These are phyloP conservation scores for Poecile atricapillus DNA, from an alignment of 2,113 vertebrate genomes.

Conservation along the genomic window DNA sequence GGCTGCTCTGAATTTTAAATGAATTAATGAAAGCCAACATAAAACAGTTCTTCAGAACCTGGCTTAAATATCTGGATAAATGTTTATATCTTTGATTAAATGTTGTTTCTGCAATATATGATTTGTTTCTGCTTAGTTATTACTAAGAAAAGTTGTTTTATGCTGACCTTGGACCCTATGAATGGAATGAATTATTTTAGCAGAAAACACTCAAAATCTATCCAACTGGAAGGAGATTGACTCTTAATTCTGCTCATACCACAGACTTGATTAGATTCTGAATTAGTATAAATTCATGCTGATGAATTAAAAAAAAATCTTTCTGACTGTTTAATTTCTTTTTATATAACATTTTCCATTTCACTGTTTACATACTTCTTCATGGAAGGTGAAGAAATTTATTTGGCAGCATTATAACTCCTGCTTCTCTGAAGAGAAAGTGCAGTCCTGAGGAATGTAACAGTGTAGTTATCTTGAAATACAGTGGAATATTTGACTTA, in stretches of 20 bases:
- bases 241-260: not conserved
- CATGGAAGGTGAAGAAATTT: not conserved
- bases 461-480: not conserved
- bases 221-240: not conserved
- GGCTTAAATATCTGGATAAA: not conserved
- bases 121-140: not conserved
- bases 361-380: not conserved
- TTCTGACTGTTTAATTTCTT: not conserved
- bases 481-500: not conserved
- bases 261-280: not conserved
- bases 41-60: not conserved
- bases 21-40: not conserved
- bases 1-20: not conserved
- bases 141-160: not conserved
- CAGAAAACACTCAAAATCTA: not conserved
- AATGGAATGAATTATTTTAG: not conserved
- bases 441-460: not conserved
- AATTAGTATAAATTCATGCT: not conserved
- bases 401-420: not conserved
- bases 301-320: not conserved
- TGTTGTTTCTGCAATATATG: not conserved
- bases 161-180: not conserved
- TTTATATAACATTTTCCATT: not conserved
- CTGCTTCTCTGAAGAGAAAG: not conserved
- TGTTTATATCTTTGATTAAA: not conserved